phyloP scores from a whole-genome alignment of 2,797 vertebrate species.

The Galago senegalensis region DNA sequence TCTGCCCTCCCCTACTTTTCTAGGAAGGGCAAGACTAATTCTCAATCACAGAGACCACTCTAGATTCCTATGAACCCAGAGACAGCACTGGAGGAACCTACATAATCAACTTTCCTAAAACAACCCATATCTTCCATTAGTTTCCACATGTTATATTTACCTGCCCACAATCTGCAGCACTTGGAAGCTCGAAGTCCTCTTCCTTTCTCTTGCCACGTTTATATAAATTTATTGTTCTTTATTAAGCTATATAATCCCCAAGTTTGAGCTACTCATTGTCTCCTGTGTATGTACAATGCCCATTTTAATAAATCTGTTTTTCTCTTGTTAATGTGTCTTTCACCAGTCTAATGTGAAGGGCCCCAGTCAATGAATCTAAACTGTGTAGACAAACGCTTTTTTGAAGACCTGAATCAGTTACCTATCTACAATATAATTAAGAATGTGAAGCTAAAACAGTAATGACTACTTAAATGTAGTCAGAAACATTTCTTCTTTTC shows the following conservation, averaged over 20 bases:
- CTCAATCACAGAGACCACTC: background rate
- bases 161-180: background rate
- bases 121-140: background rate
- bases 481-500: slow-evolving; percentile 38
- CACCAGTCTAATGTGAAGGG: background rate
- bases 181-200: background rate
- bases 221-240: background rate
- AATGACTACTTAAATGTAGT: slow-evolving; percentile 49
- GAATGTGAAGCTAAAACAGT: slow-evolving; percentile 15
- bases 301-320: background rate
- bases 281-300: background rate
- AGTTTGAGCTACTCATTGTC: background rate
- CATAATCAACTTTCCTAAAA: background rate
- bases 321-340: background rate
- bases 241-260: background rate
- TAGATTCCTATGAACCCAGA: background rate
- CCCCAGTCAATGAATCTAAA: background rate
- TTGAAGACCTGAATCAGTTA: slow-evolving; percentile 37
- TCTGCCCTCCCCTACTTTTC: background rate
- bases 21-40: background rate
- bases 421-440: slow-evolving; percentile 34
- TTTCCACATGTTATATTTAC: background rate
- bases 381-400: background rate
- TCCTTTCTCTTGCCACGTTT: background rate
- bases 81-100: background rate